Evolutionary conservation across 2,113 vertebrate species (phyloP), one percentile per base, ranked within the genome.

Genomic region (Solenodon paradoxus): DNA sequence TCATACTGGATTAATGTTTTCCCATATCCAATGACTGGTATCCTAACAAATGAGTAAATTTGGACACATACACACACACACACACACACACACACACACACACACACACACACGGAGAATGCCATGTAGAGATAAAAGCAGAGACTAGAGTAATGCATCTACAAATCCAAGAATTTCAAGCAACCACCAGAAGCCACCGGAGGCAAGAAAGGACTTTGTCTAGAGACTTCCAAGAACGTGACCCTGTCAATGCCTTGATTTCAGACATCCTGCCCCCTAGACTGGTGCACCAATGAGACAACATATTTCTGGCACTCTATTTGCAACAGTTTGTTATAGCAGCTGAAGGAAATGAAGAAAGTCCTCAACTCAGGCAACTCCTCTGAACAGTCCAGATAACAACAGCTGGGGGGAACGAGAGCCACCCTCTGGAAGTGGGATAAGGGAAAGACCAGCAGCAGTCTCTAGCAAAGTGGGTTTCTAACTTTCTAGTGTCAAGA

Each of bases 381-480:
- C 42, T 47, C 40, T 61, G 45, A 47, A 66, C 3, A 55, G 28
- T 15, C 2, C 0, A 24, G 49, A 72, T 3, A 53, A 38, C 6
- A 11, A 26, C 24, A 38, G 26, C 35, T 35, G 28, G 15, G 15
- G 9, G 22, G 66, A 59, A 57, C 3, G 26, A 81, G 40, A 32
- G 17, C 0, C 55, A 22, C 11, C 12, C 5, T 30, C 32, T 17
- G 2, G 20, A 42, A 20, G 16, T 3, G 10, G 26, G 32, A 24
- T 15, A 9, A 59, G 9, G 30, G 13, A 1, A 7, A 4, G 0
- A 1, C 49, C 2, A 19, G 3, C 3, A 28, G 7, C 4, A 61
- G 57, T 30, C 5, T 40, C 11, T 5, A 28, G 4, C 57, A 49
- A n/a, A 53, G 11, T 7, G 30, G 12, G 11, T 74, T 49, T 68